Conservation (phyloP, 2,797 vertebrate species). For the Takifugu rubripes region DNA sequence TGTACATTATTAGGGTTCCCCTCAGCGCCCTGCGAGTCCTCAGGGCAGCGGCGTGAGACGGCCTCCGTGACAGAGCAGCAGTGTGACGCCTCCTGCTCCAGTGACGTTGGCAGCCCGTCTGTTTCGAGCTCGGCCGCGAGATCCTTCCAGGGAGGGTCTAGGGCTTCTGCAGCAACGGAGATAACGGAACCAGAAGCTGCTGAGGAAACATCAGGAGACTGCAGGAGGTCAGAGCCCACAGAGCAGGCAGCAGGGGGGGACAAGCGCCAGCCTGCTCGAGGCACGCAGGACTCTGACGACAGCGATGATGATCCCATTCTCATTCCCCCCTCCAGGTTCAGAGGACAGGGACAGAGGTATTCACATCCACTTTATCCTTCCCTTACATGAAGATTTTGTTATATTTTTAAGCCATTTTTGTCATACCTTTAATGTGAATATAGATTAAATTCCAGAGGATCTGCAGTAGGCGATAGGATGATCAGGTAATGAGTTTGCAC, state of each 20-base stretch:
- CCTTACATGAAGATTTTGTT: neutral
- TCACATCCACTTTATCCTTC: neutral
- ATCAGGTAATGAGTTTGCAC: slow-evolving; percentile 88
- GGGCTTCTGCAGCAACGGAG: slow-evolving; percentile 14
- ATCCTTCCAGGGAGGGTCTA: slow-evolving; percentile 23
- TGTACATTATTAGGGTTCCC: neutral
- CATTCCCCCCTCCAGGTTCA: slow-evolving; percentile 87
- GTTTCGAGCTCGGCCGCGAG: slow-evolving; percentile 15
- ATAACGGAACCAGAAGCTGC: slow-evolving; percentile 44
- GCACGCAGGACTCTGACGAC: slow-evolving; percentile 90
- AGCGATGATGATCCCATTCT: slow-evolving; percentile 95
- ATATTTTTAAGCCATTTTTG: slow-evolving; percentile 13
- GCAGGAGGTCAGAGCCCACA: slow-evolving; percentile 68
- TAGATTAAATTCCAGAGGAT: slow-evolving; percentile 98
- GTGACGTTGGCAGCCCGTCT: slow-evolving; percentile 13
- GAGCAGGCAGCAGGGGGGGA: slow-evolving; percentile 50
- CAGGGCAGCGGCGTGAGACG: slow-evolving; percentile 36
- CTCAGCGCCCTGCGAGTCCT: slow-evolving; percentile 44
- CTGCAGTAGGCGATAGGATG: slow-evolving; percentile 98
- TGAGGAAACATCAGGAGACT: slow-evolving; percentile 58
- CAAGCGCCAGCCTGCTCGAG: slow-evolving; percentile 68
- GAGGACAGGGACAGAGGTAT: slow-evolving; percentile 91
- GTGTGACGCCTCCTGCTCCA: slow-evolving; percentile 51
- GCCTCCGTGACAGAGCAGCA: slow-evolving; percentile 24
- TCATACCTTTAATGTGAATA: slow-evolving; percentile 66